Percentiles rank a stretch among this genome's conserved stretches.
phyloP scores from a whole-genome alignment of 2,113 vertebrate genomes.

The Chamaea fasciata region DNA sequence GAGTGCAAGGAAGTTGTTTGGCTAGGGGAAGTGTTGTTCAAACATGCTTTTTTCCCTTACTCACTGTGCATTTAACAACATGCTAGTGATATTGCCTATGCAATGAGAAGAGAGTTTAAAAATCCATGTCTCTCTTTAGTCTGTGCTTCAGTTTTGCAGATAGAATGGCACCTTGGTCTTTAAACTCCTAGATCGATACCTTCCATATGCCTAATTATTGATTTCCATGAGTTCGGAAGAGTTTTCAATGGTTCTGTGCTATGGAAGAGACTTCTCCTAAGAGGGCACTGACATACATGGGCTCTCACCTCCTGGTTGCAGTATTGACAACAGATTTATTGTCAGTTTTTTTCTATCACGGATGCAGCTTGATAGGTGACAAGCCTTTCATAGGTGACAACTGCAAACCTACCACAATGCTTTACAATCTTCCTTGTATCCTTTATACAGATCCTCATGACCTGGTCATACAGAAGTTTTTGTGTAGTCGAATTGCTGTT shows the following conservation, averaged over 20 bases:
- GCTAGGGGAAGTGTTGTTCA: not conserved
- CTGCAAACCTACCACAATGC: not conserved
- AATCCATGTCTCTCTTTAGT: not conserved
- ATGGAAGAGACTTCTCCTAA: not conserved
- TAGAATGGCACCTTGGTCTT: not conserved
- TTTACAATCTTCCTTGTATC: not conserved
- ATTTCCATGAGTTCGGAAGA: not conserved
- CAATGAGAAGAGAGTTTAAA: not conserved
- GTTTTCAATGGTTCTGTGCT: not conserved
- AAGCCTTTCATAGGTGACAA: not conserved
- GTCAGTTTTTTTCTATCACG: not conserved
- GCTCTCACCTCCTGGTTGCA: not conserved
- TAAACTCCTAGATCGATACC: accelerated
- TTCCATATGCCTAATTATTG: not conserved
- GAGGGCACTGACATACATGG: accelerated
- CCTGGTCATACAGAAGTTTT: not conserved
- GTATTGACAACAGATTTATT: not conserved
- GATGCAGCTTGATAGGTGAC: not conserved
- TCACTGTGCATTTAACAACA: not conserved
- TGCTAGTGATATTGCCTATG: not conserved
- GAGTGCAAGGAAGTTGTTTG: not conserved
- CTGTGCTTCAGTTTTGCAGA: not conserved
- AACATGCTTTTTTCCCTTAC: not conserved
- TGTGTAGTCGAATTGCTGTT: not conserved
- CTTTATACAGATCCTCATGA: not conserved